Base-by-base conservation (phyloP, 2,113 vertebrate species). In the Cricetomys ansorgei region DNA sequence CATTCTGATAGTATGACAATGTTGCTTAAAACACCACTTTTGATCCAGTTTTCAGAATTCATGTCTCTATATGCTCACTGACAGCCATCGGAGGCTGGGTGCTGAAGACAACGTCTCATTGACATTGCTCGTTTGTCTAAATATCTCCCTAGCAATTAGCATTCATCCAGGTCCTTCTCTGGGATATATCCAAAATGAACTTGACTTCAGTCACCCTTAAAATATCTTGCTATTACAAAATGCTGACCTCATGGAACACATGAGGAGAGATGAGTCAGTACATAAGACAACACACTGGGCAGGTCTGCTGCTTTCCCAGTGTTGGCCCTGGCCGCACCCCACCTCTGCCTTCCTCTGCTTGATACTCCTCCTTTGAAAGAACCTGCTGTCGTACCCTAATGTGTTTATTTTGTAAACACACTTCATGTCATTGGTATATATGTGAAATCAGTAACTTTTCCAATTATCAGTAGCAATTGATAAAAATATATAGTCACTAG, bases 191-290 rank as follows among this genome's bases (percentile, higher is more conserved):
- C 70, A 96, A 87, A 94, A 21, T n/a, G 11, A 85, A 92, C 19
- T 55, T 79, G 55, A 43, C 37, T 89, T 79, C n/a, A 89, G 55
- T 87, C 76, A 93, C 34, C 64, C 72, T 87, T 27, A 64, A 85
- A 85, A n/a, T 45, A 77, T 23, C 90, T 95, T 92, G 65, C 45
- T 88, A 96, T 89, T 31, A 37, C 13, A 70, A 53, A 6, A 25
- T 85, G 29, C 50, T 94, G 92, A 19, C 53, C 53, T 15, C 40
- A 3, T 75, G 6, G 79, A 65, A 81, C 27, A 81, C 31, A 9
- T 62, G 88, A 87, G n/a, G 5, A 37, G 34, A 34, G 45, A 12
- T 77, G 31, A 53, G 6, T 76, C n/a, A 77, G 72, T 0, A 3
- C 31, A 59, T 21, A 55, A 83, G 65, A 48, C 27, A 53, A 23